Conservation (phyloP, 2,797 vertebrate genomes). For the Leptatherina wallacei region DNA sequence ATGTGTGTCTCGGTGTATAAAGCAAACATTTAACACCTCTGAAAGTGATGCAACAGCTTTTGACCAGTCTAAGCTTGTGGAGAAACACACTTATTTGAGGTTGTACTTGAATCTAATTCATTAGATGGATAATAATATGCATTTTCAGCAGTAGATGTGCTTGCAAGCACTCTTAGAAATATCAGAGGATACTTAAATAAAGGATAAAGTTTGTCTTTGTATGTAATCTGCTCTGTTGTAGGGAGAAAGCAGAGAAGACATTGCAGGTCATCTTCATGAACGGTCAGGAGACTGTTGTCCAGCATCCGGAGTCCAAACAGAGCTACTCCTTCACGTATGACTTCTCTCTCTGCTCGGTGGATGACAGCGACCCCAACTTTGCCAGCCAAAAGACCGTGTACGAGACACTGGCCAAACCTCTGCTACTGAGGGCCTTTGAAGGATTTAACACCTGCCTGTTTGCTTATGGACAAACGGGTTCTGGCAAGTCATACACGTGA, state of each 20-base stretch:
- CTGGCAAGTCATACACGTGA: slow-evolving; percentile 98
- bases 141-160: neutral
- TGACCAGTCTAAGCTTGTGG: too few relatives aligned
- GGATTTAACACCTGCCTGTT: slow-evolving; percentile 96
- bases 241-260: slow-evolving; percentile 87
- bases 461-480: slow-evolving; percentile 97
- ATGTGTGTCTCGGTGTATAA: neutral
- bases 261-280: slow-evolving; percentile 87
- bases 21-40: neutral
- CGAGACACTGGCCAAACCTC: slow-evolving; percentile 85
- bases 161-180: neutral
- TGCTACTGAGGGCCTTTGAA: slow-evolving; percentile 91
- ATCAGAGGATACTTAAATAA: too few relatives aligned
- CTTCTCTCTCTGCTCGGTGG: slow-evolving; percentile 92
- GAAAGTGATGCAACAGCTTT: neutral
- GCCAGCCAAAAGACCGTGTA: slow-evolving; percentile 89
- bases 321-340: slow-evolving; percentile 88
- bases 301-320: slow-evolving; percentile 88
- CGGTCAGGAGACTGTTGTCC: slow-evolving; percentile 86
- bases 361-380: slow-evolving; percentile 81
- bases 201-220: neutral
- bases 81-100: neutral
- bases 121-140: too few relatives aligned
- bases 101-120: neutral
- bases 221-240: slow-evolving; percentile 49